Conservation (phyloP, 2,113 vertebrate genomes). For the Neogobius melanostomus region DNA sequence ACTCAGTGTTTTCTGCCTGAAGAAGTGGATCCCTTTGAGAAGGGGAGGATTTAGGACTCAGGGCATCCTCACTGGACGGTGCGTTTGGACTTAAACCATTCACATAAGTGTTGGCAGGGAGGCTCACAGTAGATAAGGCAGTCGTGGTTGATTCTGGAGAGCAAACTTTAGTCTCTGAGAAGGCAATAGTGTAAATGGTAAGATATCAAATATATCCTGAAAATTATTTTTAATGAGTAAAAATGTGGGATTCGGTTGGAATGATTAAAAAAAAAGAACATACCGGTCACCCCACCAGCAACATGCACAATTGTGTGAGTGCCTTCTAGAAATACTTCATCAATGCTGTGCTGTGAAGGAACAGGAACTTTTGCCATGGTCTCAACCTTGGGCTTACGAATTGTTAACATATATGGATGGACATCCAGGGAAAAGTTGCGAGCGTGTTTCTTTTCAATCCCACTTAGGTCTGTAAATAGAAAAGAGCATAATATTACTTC, state of each 20-base stretch:
- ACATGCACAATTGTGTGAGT: slow-evolving; percentile 77
- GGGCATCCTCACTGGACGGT: slow-evolving; percentile 65
- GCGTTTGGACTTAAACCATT: slow-evolving; percentile 74
- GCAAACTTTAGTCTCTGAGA: slow-evolving; percentile 72
- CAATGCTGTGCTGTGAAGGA: slow-evolving; percentile 84
- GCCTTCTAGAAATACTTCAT: slow-evolving; percentile 82
- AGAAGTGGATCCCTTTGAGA: slow-evolving; percentile 45
- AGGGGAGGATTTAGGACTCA: slow-evolving; percentile 66
- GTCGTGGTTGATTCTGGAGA: slow-evolving; percentile 67
- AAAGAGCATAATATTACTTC: not conserved
- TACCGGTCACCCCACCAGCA: slow-evolving; percentile 74
- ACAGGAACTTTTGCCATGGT: slow-evolving; percentile 73
- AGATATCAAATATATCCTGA: not conserved
- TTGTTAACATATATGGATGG: slow-evolving; percentile 91
- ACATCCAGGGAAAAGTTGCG: slow-evolving; percentile 96
- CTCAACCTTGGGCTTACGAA: slow-evolving; percentile 89
- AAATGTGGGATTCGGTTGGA: not conserved
- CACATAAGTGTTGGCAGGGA: slow-evolving; percentile 69
- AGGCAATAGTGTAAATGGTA: slow-evolving; percentile 6
- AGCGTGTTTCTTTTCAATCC: slow-evolving; percentile 88
- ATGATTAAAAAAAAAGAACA: not conserved
- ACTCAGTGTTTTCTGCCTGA: slow-evolving; percentile 56
- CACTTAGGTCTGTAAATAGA: slow-evolving; percentile 61
- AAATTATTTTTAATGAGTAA: not conserved
- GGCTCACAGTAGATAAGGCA: slow-evolving; percentile 71